Evolutionary conservation across 64 coral and sea anemone species (phyloP).

Genomic region (Montipora sp.): DNA sequence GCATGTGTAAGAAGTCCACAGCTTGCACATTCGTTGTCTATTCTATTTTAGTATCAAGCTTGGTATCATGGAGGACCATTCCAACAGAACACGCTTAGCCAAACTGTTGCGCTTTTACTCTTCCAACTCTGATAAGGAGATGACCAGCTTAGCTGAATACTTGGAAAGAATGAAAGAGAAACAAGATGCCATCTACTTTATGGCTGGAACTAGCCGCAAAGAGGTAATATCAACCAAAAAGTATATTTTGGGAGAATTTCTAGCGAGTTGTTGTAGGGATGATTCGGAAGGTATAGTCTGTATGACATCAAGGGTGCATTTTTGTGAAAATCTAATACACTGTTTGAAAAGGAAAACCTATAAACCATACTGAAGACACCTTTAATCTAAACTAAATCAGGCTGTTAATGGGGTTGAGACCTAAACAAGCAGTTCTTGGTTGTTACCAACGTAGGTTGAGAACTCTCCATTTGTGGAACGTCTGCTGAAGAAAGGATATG

Average conservation of each 20-base stretch:
- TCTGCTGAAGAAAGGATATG: constrained; percentile 95
- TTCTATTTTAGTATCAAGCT: constrained; percentile 79
- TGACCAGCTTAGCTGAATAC: constrained; percentile 93
- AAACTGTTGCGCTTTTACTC: constrained; percentile 95
- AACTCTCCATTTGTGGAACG: constrained; percentile 94
- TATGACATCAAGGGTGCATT: neutral
- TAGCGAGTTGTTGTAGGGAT: no score
- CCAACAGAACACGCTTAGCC: constrained; percentile 93
- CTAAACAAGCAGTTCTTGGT: neutral
- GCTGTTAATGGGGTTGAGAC: neutral
- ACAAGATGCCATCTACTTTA: constrained; percentile 97
- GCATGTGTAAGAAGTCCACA: neutral
- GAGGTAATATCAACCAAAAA: constrained; percentile 61
- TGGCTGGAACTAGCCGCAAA: constrained; percentile 93
- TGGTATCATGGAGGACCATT: constrained; percentile 98
- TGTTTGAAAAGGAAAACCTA: no score
- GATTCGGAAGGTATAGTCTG: neutral
- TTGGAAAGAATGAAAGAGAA: constrained; percentile 99
- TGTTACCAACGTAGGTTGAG: constrained; percentile 61
- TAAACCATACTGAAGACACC: no score
- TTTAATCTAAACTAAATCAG: neutral
- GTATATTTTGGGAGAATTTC: no score
- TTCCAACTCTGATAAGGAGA: constrained; percentile 91
- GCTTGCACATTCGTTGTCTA: neutral
- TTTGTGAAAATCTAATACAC: no score